These are phyloP conservation scores for Pardosa pseudoannulata DNA, from an alignment of 2,888 invertebrate species.

Conservation along the genomic window DNA sequence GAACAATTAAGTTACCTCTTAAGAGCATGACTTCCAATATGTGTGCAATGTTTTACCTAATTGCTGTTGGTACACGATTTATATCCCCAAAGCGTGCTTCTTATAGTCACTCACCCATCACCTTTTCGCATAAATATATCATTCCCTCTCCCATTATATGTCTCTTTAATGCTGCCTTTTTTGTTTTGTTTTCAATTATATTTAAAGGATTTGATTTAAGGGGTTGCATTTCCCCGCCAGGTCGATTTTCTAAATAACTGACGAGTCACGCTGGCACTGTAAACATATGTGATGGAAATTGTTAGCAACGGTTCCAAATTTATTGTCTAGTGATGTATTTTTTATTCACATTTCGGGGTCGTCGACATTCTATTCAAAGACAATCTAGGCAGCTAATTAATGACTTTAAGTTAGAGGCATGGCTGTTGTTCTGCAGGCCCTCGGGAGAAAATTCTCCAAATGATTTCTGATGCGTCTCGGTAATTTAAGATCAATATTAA, in stretches of 20 bases:
- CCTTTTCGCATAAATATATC: conserved; percentile 25
- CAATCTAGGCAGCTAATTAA: neutral
- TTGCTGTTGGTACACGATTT: conserved; percentile 28
- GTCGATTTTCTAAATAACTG: too few relatives aligned
- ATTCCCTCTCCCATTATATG: conserved; percentile 7
- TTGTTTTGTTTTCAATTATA: conserved; percentile 3
- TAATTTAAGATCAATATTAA: too few relatives aligned
- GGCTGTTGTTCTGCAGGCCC: too few relatives aligned
- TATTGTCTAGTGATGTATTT: neutral
- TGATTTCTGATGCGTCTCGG: too few relatives aligned
- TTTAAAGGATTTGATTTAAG: neutral
- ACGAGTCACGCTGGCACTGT: too few relatives aligned
- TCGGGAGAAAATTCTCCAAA: too few relatives aligned
- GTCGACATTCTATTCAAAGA: neutral
- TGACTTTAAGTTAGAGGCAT: too few relatives aligned
- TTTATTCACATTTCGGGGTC: neutral
- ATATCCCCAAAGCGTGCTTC: conserved; percentile 3
- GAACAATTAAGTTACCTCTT: conserved; percentile 38
- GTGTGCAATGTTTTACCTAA: conserved; percentile 18
- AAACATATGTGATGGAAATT: too few relatives aligned
- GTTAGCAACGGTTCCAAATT: too few relatives aligned
- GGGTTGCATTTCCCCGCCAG: neutral
- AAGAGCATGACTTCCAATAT: conserved; percentile 50
- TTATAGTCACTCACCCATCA: conserved; percentile 17
- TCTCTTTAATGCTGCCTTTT: neutral